Evolutionary conservation across 2,888 invertebrate species (phyloP), one percentile per base, ranked within the genome.

Genomic region (Embidobia sp.): DNA sequence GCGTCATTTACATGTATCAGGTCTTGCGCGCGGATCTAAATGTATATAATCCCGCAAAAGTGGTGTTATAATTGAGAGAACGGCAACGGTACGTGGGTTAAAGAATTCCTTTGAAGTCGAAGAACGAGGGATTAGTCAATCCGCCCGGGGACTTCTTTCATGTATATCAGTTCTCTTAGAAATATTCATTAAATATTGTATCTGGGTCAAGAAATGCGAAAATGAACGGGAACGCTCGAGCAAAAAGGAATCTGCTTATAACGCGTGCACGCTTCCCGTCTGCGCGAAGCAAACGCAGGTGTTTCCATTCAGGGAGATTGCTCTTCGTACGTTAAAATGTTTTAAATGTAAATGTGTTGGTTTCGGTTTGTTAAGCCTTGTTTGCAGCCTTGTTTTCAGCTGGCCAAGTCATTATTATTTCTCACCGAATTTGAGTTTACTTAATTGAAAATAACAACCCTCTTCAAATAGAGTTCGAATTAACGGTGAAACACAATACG

Each of bases 171-270:
- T 29, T 49, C 59, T 44, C 51, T 64, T 59, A 59, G 67, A 67
- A 74, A 66, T 74, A 74, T 67, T 69, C 75, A 75, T 75, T 42
- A 75, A 69, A 55, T 44, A 69, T 69, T 63, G 48, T 61, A 75
- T 61, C 69, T 69, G 49, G 75, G 75, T 69, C 75, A 75, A 69
- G 75, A 76, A 69, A 76, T 57, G 69, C 69, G 40, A 55, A 69
- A 64, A 57, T 37, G 19, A 75, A 63, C 55, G 33, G 40, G 37
- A 69, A 51, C 6, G 31, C 19, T 19, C 22, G 49, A 49, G 73
- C 48, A 48, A 64, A 29, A 61, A 40, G 42, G 48, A 63, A 55
- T 72, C 22, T 8, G 59, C 59, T 64, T 57, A 63, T 61, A 63
- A 44, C 42, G 15, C 15, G 26, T 26, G 35, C 18, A 31, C 13